Evolutionary conservation across 2,113 vertebrate species (phyloP).

Genomic region (Xiphorhynchus elegans): DNA sequence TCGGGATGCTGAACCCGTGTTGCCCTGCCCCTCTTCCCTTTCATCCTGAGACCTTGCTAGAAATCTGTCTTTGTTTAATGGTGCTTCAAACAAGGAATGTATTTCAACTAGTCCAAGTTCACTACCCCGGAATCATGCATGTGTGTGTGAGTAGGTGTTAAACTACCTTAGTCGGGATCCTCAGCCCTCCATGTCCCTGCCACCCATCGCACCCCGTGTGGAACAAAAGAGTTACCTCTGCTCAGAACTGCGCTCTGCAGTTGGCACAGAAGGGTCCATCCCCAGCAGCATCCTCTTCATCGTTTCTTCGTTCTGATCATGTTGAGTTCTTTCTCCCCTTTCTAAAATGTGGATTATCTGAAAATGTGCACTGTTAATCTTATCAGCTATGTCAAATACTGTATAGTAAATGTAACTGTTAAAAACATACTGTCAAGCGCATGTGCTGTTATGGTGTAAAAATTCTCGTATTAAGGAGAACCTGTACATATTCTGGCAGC

Average conservation of each 20-base stretch:
- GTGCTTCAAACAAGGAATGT: slow-evolving; percentile 74
- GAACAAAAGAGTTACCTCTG: slow-evolving; percentile 62
- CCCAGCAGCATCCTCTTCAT: slow-evolving; percentile 13
- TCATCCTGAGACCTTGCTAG: slow-evolving; percentile 49
- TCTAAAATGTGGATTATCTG: slow-evolving; percentile 47
- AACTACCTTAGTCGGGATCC: slow-evolving; percentile 17
- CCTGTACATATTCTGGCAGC: slow-evolving; percentile 69
- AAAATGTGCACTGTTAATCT: slow-evolving; percentile 60
- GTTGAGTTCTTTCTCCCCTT: not conserved
- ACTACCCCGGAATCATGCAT: slow-evolving; percentile 47
- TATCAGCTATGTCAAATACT: slow-evolving; percentile 38
- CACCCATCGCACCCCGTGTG: not conserved
- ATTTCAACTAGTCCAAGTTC: slow-evolving; percentile 55
- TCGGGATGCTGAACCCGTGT: not conserved
- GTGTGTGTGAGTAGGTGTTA: slow-evolving; percentile 58
- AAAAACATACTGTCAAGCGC: slow-evolving; percentile 54
- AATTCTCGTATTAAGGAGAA: slow-evolving; percentile 45
- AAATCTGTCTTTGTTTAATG: slow-evolving; percentile 65
- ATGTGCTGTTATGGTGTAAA: slow-evolving; percentile 56
- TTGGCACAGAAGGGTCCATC: slow-evolving; percentile 42
- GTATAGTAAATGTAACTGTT: slow-evolving; percentile 60
- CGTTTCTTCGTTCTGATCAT: slow-evolving; percentile 12
- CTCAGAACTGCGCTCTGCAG: slow-evolving; percentile 57
- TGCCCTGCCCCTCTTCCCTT: slow-evolving; percentile 3
- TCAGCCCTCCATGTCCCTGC: slow-evolving; percentile 26